Base-by-base conservation (phyloP, 2,113 vertebrate species). In the Sinocyclocheilus maitianheensis region DNA sequence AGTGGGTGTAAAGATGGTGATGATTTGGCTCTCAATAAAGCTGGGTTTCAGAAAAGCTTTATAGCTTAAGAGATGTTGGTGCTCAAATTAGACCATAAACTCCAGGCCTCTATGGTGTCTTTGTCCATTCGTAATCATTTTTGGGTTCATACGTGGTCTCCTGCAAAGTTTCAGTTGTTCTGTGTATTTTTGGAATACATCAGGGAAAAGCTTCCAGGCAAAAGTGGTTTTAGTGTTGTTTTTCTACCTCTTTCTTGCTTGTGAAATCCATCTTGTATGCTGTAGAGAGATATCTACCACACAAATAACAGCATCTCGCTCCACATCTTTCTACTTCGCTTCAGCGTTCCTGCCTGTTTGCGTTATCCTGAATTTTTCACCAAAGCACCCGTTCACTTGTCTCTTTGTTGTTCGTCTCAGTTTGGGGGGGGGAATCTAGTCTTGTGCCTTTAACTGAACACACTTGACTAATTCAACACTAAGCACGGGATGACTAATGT, bases 371-470 rank as follows among this genome's bases (percentile, higher is more conserved):
- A 77, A 55, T 74, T 37, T 80, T 75, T 83, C 43, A 85, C 53
- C 67, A 58, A 74, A 48, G 55, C 79, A 30, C 55, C 40, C 53
- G 4, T 58, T 74, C 67, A 67, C 24, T 2, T 46, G 20, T 40
- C 74, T 84, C 76, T 65, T 10, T 86, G 14, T 37, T 12, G 22
- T 51, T 58, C 6, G 1, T 77, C 37, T 63, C n/a, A 14, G 77
- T 62, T 72, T 62, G 13, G 34, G 48, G 13, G 55, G 22, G 51
- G 51, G 12, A 65, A 26, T 26, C 71, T 30, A n/a, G 37, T 72
- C 78, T 67, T 88, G 86, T 89, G 85, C 88, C 86, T 87, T 90
- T 84, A 37, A 80, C 48, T 72, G 75, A 87, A 84, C 71, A 87
- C 82, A 60, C 79, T 88, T 71, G 82, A 87, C 46, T 81, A 77